These are phyloP conservation scores for Pteromalus puparum DNA, from an alignment of 1,140 invertebrate species.

Conservation along the genomic window DNA sequence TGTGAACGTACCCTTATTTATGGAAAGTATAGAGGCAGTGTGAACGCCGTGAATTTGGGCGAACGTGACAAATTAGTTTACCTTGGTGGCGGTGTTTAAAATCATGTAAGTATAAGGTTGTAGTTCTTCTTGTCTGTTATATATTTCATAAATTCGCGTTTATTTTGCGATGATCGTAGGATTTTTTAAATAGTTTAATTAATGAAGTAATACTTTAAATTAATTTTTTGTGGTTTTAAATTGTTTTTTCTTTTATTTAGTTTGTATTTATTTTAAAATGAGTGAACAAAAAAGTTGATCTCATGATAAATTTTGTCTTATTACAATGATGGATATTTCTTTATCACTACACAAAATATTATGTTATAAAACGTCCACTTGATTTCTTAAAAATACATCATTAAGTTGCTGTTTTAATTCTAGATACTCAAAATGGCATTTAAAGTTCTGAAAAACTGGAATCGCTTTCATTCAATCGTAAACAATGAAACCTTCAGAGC, in stretches of 20 bases:
- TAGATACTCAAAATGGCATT: constrained; percentile 29
- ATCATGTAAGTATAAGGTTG: neutral
- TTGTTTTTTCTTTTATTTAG: neutral
- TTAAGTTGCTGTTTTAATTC: neutral
- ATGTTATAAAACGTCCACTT: neutral
- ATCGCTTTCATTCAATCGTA: constrained; percentile 20
- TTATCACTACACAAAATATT: neutral
- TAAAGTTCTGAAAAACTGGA: constrained; percentile 51
- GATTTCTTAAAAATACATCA: neutral
- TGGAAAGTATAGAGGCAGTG: neutral
- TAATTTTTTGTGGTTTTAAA: too few relatives aligned
- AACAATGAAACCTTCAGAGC: constrained; percentile 37
- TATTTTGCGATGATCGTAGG: too few relatives aligned
- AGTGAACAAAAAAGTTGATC: too few relatives aligned
- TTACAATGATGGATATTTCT: neutral
- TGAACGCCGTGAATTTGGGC: neutral
- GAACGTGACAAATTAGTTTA: constrained; percentile 21
- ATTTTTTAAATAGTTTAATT: too few relatives aligned
- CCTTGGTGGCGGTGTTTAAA: constrained; percentile 2
- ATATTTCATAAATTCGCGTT: neutral
- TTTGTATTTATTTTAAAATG: neutral
- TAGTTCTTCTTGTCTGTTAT: neutral
- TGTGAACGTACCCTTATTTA: neutral
- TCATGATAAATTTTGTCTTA: too few relatives aligned
- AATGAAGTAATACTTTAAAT: too few relatives aligned